Evolutionary conservation across 2,797 vertebrate genomes (phyloP).

Genomic region (Bradypodion ventrale): DNA sequence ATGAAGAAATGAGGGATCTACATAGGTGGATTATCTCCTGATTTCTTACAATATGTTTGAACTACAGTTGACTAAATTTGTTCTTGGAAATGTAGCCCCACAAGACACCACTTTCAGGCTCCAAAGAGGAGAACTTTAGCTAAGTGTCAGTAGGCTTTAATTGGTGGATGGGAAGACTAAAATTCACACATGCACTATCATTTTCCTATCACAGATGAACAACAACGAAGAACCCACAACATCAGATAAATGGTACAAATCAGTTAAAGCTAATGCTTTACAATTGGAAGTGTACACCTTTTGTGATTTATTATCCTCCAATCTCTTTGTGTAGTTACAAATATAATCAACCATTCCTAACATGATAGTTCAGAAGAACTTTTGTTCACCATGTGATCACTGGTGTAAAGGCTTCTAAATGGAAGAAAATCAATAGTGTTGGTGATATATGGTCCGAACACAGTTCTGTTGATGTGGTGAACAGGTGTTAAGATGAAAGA

Average conservation of each 20-base stretch:
- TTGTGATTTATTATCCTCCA: constrained; percentile 61
- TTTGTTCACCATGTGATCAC: constrained; percentile 60
- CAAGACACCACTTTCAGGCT: too few species aligned
- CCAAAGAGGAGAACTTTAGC: too few species aligned
- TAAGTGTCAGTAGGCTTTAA: too few species aligned
- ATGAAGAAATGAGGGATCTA: too few species aligned
- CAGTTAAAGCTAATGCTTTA: constrained; percentile 59
- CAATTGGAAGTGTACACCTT: constrained; percentile 57
- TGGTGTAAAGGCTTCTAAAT: constrained; percentile 66
- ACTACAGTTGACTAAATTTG: too few species aligned
- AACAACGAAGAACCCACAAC: constrained; percentile 57
- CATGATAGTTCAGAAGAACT: constrained; percentile 54
- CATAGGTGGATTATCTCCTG: too few species aligned
- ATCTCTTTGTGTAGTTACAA: constrained; percentile 56
- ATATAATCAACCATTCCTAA: constrained; percentile 65
- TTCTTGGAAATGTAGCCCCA: too few species aligned
- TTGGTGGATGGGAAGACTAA: not conserved
- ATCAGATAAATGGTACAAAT: constrained; percentile 65
- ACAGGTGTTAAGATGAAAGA: constrained; percentile 62
- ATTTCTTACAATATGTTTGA: too few species aligned
- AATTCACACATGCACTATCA: too few species aligned
- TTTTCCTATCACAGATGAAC: constrained; percentile 64
- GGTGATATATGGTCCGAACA: constrained; percentile 53
- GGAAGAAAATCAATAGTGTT: constrained; percentile 57
- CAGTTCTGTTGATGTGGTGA: constrained; percentile 58